These are phyloP conservation scores for Abscondita cerata DNA, from an alignment of 2,888 invertebrate species.

Conservation along the genomic window DNA sequence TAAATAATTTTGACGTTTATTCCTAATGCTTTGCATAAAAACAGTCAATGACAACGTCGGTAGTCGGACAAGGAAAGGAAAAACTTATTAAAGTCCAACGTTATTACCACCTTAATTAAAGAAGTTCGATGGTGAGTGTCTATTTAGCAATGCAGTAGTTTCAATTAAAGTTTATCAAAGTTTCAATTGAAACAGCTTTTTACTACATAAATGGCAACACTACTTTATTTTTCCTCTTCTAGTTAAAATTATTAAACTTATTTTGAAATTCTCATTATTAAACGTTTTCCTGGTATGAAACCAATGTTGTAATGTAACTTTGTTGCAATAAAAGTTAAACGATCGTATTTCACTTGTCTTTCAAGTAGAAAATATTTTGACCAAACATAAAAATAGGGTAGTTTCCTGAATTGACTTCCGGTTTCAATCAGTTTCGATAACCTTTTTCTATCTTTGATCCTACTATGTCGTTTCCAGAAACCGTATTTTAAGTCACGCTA, in stretches of 20 bases:
- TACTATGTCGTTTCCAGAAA: no score
- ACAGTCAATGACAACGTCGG: no score
- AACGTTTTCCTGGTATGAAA: no score
- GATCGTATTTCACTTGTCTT: not conserved
- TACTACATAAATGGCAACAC: not conserved
- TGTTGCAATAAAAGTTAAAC: not conserved
- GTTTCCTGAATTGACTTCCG: constrained; percentile 14
- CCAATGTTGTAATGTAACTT: no score
- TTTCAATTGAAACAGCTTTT: constrained; percentile 12
- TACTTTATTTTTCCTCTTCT: not conserved
- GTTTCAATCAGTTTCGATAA: constrained; percentile 16
- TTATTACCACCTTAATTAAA: constrained; percentile 17
- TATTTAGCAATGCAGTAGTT: constrained; percentile 20
- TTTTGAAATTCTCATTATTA: no score
- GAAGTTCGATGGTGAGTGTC: not conserved
- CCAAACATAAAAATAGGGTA: constrained; percentile 7
- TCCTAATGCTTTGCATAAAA: not conserved
- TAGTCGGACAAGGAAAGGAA: not conserved
- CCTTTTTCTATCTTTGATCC: constrained; percentile 3
- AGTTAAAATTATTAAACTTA: not conserved
- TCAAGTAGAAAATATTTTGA: constrained; percentile 8
- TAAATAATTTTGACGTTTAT: not conserved
- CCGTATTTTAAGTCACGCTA: no score
- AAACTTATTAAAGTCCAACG: not conserved
- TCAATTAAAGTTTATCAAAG: constrained; percentile 23